phyloP scores from a whole-genome alignment of 2,888 invertebrate species.

The Heliconius erato region DNA sequence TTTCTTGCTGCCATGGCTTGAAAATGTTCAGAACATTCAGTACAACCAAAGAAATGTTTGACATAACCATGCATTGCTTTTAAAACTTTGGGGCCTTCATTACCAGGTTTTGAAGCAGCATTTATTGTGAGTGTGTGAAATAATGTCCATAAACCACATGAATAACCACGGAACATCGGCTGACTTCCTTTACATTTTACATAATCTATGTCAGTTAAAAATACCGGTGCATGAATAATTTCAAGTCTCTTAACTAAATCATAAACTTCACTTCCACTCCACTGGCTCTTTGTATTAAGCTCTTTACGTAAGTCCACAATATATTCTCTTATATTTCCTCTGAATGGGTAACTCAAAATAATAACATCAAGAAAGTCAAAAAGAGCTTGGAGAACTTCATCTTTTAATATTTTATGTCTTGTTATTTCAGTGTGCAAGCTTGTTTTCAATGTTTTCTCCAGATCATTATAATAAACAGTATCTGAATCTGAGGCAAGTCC shows the following conservation, averaged over 20 bases:
- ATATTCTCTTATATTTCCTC: conserved; percentile 87
- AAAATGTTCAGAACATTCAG: conserved; percentile 96
- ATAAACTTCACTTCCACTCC: conserved; percentile 87
- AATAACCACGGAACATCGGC: conserved; percentile 92
- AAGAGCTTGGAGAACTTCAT: conserved; percentile 90
- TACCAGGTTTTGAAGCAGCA: conserved; percentile 84
- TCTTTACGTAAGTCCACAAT: conserved; percentile 87
- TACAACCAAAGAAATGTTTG: conserved; percentile 96
- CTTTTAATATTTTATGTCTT: conserved; percentile 88
- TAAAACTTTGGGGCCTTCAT: conserved; percentile 89
- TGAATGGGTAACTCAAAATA: conserved; percentile 92
- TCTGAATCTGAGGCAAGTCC: conserved; percentile 70
- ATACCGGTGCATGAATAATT: conserved; percentile 84
- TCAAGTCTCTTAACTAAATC: conserved; percentile 85
- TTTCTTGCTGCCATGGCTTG: conserved; percentile 91
- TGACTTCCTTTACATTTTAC: conserved; percentile 93
- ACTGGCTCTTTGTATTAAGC: conserved; percentile 74
- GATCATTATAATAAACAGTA: conserved; percentile 92
- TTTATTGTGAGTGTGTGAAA: conserved; percentile 97
- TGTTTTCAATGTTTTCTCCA: conserved; percentile 94
- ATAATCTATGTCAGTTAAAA: conserved; percentile 86
- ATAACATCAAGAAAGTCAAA: conserved; percentile 90
- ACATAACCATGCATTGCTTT: conserved; percentile 95
- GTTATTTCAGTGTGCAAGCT: conserved; percentile 94
- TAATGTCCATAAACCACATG: conserved; percentile 97